Evolutionary conservation across 2,888 invertebrate genomes (phyloP).

Genomic region (Anticlea derivata): DNA sequence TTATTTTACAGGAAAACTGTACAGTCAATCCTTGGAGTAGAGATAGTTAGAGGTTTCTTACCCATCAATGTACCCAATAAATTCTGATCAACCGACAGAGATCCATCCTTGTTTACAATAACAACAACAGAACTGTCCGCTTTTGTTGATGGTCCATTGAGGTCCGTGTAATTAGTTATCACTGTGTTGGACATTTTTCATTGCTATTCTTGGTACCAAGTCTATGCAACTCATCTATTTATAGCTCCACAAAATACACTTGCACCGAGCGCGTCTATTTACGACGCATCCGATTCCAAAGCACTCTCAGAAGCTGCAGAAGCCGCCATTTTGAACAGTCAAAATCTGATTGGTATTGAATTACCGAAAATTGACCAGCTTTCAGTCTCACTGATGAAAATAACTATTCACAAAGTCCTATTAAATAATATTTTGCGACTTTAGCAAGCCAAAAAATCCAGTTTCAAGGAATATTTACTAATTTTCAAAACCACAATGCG

Average conservation of each 20-base stretch:
- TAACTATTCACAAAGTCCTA: neutral
- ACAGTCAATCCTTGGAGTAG: neutral
- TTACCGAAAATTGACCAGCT: conserved; percentile 8
- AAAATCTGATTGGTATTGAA: conserved; percentile 17
- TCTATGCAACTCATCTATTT: conserved; percentile 71
- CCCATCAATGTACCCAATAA: conserved; percentile 91
- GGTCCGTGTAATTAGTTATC: conserved; percentile 80
- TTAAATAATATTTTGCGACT: neutral
- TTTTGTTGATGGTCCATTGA: conserved; percentile 78
- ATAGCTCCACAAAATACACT: conserved; percentile 67
- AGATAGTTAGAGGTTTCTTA: conserved; percentile 63
- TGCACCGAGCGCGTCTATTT: conserved; percentile 74
- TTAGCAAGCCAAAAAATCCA: neutral
- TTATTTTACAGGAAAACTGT: neutral
- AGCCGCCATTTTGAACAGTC: conserved; percentile 72
- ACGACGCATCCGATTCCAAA: conserved; percentile 67
- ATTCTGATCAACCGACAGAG: conserved; percentile 91
- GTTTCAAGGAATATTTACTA: conserved; percentile 4
- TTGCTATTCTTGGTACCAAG: conserved; percentile 58
- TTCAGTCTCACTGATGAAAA: neutral
- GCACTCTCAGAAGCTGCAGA: conserved; percentile 49
- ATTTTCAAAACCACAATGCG: conserved; percentile 23
- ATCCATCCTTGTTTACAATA: conserved; percentile 94
- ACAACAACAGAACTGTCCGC: conserved; percentile 90
- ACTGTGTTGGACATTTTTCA: conserved; percentile 82